These are phyloP conservation scores for Camelus dromedarius DNA, from an alignment of 2,113 vertebrate genomes.

Conservation along the genomic window DNA sequence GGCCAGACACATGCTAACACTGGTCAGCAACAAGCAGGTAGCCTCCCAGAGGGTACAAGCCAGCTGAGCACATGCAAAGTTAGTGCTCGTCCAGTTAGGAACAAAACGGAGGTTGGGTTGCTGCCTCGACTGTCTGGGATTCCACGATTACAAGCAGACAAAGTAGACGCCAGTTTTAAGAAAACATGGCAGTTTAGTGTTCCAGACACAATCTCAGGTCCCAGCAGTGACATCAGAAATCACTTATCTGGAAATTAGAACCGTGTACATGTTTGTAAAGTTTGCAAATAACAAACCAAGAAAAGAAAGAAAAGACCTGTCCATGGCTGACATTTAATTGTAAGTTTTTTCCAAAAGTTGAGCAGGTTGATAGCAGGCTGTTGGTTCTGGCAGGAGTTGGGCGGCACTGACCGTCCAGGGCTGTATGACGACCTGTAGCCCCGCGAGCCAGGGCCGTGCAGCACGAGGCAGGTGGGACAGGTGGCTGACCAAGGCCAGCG, in stretches of 20 bases:
- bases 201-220: conserved; percentile 86
- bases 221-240: conserved; percentile 84
- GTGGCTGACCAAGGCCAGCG: too few relatives aligned
- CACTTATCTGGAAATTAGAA: conserved; percentile 85
- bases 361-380: conserved; percentile 80
- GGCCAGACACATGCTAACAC: conserved; percentile 62
- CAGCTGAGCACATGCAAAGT: conserved; percentile 87
- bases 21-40: conserved; percentile 81
- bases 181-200: conserved; percentile 86
- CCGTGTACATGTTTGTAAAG: conserved; percentile 86
- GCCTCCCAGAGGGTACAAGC: conserved; percentile 85
- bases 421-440: too few relatives aligned
- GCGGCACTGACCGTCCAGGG: conserved; percentile 54
- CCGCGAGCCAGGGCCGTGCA: too few relatives aligned
- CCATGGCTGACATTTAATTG: conserved; percentile 83
- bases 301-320: conserved; percentile 84
- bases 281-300: conserved; percentile 81
- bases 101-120: conserved; percentile 88
- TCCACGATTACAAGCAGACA: conserved; percentile 88
- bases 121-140: conserved; percentile 88
- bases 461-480: too few relatives aligned
- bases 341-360: conserved; percentile 68
- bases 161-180: conserved; percentile 88
- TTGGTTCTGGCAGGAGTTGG: conserved; percentile 83
- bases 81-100: conserved; percentile 91